Conservation (phyloP, 1,140 invertebrate species). For the Hormaphis cornu region DNA sequence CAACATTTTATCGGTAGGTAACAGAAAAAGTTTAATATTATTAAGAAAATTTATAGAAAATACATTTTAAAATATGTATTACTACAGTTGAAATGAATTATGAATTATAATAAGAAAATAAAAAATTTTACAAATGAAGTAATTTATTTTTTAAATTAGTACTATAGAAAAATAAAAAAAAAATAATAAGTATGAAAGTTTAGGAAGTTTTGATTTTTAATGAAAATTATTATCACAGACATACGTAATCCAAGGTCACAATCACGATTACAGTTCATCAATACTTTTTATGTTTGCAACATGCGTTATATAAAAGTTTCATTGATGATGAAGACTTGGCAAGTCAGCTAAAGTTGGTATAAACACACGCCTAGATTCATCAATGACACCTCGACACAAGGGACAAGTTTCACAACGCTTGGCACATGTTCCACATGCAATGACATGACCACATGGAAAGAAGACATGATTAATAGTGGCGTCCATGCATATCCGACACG, state of each 20-base stretch:
- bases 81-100: background rate
- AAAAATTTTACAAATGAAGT: background rate
- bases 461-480: slow-evolving; percentile 66
- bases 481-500: slow-evolving; percentile 75
- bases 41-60: background rate
- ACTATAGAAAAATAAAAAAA: slow-evolving; percentile 1
- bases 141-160: background rate
- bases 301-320: background rate
- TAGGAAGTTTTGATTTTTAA: slow-evolving; percentile 25
- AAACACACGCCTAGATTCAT: slow-evolving; percentile 61
- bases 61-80: slow-evolving; percentile 6
- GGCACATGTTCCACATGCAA: slow-evolving; percentile 63
- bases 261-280: background rate
- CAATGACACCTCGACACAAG: slow-evolving; percentile 62
- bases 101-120: background rate
- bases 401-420: slow-evolving; percentile 63
- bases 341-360: slow-evolving; percentile 45
- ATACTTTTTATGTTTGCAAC: background rate
- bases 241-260: background rate
- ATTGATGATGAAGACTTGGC: slow-evolving; percentile 1
- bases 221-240: slow-evolving; percentile 15
- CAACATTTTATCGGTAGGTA: too few relatives aligned
- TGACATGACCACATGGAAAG: slow-evolving; percentile 71
- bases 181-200: slow-evolving; percentile 31
- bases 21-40: slow-evolving; percentile 14